Evolutionary conservation across 2,888 invertebrate genomes (phyloP).

Genomic region (Drosophila merina): DNA sequence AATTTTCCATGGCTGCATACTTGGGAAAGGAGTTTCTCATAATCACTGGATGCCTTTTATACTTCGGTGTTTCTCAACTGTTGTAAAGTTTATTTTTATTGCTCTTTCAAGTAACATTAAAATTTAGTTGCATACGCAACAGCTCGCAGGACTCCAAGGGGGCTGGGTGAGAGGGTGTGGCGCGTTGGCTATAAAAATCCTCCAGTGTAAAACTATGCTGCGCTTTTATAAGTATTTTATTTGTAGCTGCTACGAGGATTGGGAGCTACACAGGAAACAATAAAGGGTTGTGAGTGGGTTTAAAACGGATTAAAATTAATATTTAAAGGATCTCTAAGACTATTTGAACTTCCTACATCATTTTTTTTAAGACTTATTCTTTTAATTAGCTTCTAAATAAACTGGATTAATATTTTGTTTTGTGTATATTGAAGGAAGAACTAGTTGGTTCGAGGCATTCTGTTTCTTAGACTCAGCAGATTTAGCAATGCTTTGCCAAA

Average conservation of each 20-base stretch:
- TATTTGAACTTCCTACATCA: no score
- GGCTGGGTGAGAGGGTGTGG: not conserved
- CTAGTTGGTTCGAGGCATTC: constrained; percentile 13
- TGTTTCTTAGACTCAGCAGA: constrained; percentile 76
- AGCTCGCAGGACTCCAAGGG: not conserved
- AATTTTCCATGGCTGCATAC: constrained; percentile 56
- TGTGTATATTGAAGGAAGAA: not conserved
- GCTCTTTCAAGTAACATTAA: constrained; percentile 79
- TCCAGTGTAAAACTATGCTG: constrained; percentile 66
- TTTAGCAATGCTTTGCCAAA: constrained; percentile 77
- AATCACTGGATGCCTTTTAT: constrained; percentile 60
- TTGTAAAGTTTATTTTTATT: constrained; percentile 76
- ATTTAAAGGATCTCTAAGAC: no score
- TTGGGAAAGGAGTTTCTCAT: constrained; percentile 40
- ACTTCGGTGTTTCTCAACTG: constrained; percentile 62
- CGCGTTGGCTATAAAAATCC: constrained; percentile 62
- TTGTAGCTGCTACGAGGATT: constrained; percentile 45
- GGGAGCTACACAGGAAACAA: constrained; percentile 3
- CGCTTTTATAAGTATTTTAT: constrained; percentile 71
- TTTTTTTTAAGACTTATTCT: not conserved
- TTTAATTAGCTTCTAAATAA: not conserved
- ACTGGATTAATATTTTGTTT: not conserved
- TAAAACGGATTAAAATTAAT: no score
- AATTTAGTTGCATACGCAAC: constrained; percentile 70
- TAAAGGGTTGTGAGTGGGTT: not conserved